Percentiles rank a stretch among this genome's conserved stretches.
phyloP scores from a whole-genome alignment of 1,140 invertebrate species.

The Halictus rubicundus region DNA sequence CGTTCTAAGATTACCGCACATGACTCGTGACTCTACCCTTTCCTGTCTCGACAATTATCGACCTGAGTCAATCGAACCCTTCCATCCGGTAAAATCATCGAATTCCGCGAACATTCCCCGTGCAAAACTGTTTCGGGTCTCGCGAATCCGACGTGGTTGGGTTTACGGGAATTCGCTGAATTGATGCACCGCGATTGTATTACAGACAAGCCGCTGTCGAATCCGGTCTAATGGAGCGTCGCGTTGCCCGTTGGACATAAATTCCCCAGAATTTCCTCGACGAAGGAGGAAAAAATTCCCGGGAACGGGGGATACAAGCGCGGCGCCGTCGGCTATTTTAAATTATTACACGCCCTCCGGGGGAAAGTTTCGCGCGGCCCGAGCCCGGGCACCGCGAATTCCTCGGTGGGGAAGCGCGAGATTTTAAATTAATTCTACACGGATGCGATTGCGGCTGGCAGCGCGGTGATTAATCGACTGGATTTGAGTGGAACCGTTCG shows the following conservation, averaged over 20 bases:
- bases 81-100: too few relatives aligned
- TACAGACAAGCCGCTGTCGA: neutral
- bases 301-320: neutral
- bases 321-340: slow-evolving; percentile 8
- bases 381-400: neutral
- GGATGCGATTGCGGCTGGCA: slow-evolving; percentile 20
- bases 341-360: slow-evolving; percentile 13
- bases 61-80: too few relatives aligned
- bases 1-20: neutral
- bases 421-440: slow-evolving; percentile 35
- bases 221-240: slow-evolving; percentile 9
- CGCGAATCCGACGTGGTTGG: too few relatives aligned
- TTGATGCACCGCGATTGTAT: neutral
- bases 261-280: neutral
- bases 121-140: too few relatives aligned
- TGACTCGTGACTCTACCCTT: neutral
- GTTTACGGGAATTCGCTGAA: neutral
- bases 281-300: neutral
- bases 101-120: too few relatives aligned
- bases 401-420: neutral
- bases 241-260: neutral
- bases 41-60: neutral
- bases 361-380: neutral
- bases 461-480: slow-evolving; percentile 31
- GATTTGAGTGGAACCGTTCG: neutral